Evolutionary conservation across 64 coral and sea anemone species (phyloP), one percentile per base, ranked within the genome.

Genomic region (Trachythela sp.): DNA sequence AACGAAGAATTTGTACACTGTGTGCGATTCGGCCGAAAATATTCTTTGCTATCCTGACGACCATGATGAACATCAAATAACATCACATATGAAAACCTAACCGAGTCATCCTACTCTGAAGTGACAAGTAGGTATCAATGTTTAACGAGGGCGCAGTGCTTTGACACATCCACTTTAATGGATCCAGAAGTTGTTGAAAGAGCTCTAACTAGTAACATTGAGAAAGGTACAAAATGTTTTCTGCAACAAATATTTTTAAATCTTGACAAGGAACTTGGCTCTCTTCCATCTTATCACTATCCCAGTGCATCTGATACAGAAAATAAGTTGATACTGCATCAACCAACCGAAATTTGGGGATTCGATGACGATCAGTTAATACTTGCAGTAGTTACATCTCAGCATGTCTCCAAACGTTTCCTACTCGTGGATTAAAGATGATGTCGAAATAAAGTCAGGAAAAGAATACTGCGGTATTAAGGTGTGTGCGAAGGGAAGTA

Each of bases 321-420:
- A 9, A 84, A 39, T 40, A 84, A 30, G 39, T 84, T 84, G 40
- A 45, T 43, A 45, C 39, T 84, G 26, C 83, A 84, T 27, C 83
- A 84, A 4, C 83, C 83, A 43, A 43, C 83, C 27, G 39, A 84
- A 41, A 36, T 84, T 20, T 87, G 85, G 86, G 86, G 86, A 40
- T 88, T 70, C 39, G 58, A 88, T 26, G 56, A 40, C 13, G 29
- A 43, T 41, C 51, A 72, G 32, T 24, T 88, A 34, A 39, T 64
- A 24, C 56, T 88, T 33, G 36, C 58, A n/a, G 86, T 88, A 29
- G 86, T 88, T 59, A 54, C 86, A 24, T 88, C 58, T n/a, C 43
- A 54, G 41, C 59, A 70, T 27, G 40, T 39, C 33, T 41, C 59
- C 59, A 30, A 38, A 72, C 45, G 34, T 68, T 24, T 70, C 56